A percentile compares a stretch with the other conserved stretches of the same genome.
These are phyloP conservation scores for Thumatha senex DNA, from an alignment of 2,888 invertebrate genomes.

Conservation along the genomic window DNA sequence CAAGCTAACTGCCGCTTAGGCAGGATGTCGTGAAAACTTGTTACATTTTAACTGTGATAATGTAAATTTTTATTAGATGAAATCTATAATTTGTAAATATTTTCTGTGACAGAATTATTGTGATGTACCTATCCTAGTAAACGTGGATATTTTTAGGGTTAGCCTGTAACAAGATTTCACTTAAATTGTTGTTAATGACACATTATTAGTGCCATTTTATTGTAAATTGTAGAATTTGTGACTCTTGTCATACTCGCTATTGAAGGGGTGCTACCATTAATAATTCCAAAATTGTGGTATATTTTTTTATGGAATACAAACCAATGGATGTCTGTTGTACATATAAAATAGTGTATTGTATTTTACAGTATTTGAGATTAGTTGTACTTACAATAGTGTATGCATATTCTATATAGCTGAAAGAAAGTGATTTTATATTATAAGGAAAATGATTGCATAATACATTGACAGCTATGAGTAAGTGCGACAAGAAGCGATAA, in stretches of 20 bases:
- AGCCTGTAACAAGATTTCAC: conserved; percentile 84
- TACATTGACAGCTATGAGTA: conserved; percentile 79
- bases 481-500: conserved; percentile 76
- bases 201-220: conserved; percentile 81
- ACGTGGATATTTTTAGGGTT: conserved; percentile 74
- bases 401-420: conserved; percentile 82
- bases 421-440: conserved; percentile 81
- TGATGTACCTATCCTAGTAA: conserved; percentile 73
- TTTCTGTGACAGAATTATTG: conserved; percentile 63
- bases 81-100: conserved; percentile 80
- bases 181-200: conserved; percentile 78
- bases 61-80: conserved; percentile 79
- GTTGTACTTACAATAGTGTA: conserved; percentile 82
- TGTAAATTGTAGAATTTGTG: conserved; percentile 81
- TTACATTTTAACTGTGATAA: conserved; percentile 83
- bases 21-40: conserved; percentile 78
- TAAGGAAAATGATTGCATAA: conserved; percentile 80
- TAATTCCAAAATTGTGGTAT: conserved; percentile 82
- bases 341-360: conserved; percentile 79
- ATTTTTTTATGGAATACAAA: conserved; percentile 82
- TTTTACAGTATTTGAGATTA: conserved; percentile 82
- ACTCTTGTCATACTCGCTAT: conserved; percentile 84
- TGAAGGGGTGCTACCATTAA: conserved; percentile 84
- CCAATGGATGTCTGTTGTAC: conserved; percentile 82
- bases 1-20: conserved; percentile 76